A percentile compares a stretch with the other conserved stretches of the same genome.
phyloP scores from a whole-genome alignment of 2,888 invertebrate genomes.

The Latheticus oryzae region DNA sequence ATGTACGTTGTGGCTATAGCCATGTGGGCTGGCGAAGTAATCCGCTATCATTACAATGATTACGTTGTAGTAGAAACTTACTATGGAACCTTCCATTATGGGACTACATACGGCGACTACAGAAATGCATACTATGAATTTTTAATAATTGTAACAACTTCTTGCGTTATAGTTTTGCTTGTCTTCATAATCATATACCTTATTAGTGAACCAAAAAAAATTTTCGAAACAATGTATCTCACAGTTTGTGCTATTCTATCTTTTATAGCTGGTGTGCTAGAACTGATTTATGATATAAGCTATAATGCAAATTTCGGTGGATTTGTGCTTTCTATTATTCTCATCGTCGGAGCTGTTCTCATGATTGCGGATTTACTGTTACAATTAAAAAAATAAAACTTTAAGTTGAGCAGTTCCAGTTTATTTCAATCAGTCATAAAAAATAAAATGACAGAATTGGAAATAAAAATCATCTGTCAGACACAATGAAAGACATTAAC shows the following conservation, averaged over 20 bases:
- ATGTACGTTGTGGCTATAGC: background rate
- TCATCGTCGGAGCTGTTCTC: conserved; percentile 1
- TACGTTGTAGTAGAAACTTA: too few relatives aligned
- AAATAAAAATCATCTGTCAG: too few relatives aligned
- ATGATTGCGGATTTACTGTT: background rate
- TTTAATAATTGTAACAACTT: background rate
- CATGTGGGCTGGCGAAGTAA: background rate
- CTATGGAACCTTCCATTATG: too few relatives aligned
- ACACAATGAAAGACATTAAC: conserved; percentile 1
- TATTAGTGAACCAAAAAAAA: background rate
- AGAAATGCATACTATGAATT: conserved; percentile 2
- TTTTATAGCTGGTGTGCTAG: background rate
- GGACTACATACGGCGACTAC: too few relatives aligned
- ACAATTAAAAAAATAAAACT: conserved; percentile 1
- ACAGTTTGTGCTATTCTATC: background rate
- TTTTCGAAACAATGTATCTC: conserved; percentile 2
- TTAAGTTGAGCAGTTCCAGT: background rate
- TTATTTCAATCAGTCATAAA: background rate
- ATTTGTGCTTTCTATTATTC: background rate
- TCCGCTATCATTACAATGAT: too few relatives aligned
- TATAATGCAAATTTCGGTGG: background rate
- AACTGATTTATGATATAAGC: conserved; percentile 3
- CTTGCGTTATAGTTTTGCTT: background rate
- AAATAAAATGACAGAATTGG: background rate
- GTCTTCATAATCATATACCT: conserved; percentile 3